These are phyloP conservation scores for Trigoniulus corallinus DNA, from an alignment of 1,140 invertebrate genomes.

Conservation along the genomic window DNA sequence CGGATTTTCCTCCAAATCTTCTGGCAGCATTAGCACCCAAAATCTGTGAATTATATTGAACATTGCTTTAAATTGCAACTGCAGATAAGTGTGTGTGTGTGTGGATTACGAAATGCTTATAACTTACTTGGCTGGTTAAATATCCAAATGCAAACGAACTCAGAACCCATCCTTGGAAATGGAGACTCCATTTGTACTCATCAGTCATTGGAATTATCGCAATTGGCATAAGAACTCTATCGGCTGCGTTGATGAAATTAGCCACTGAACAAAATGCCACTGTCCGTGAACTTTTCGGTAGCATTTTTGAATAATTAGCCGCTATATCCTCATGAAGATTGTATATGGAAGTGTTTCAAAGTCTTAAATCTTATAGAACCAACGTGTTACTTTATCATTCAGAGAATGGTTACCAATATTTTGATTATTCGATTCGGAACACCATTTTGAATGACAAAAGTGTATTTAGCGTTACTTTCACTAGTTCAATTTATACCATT, in stretches of 20 bases:
- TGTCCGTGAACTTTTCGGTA: conserved; percentile 29
- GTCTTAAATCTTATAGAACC: background rate
- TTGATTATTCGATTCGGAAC: too few species aligned
- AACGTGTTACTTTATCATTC: too few species aligned
- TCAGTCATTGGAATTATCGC: conserved; percentile 59
- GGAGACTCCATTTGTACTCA: conserved; percentile 51
- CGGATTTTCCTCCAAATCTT: conserved; percentile 50
- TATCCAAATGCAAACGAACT: conserved; percentile 64
- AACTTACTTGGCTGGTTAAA: conserved; percentile 51
- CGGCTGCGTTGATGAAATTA: conserved; percentile 64
- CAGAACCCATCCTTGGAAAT: conserved; percentile 59
- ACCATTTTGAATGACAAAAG: too few species aligned
- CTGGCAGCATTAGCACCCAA: conserved; percentile 51
- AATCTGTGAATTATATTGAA: conserved; percentile 30
- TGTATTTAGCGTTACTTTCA: too few species aligned
- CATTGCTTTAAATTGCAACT: background rate
- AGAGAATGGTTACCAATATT: too few species aligned
- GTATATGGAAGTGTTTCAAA: background rate
- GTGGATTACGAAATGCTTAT: background rate
- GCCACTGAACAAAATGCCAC: conserved; percentile 52
- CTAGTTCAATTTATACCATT: too few species aligned
- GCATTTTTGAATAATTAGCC: conserved; percentile 5
- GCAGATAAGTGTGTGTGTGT: background rate
- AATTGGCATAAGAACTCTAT: conserved; percentile 63
- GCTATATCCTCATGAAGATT: background rate